Conservation (phyloP, 2,888 invertebrate genomes). For the Temnothorax ravouxi region DNA sequence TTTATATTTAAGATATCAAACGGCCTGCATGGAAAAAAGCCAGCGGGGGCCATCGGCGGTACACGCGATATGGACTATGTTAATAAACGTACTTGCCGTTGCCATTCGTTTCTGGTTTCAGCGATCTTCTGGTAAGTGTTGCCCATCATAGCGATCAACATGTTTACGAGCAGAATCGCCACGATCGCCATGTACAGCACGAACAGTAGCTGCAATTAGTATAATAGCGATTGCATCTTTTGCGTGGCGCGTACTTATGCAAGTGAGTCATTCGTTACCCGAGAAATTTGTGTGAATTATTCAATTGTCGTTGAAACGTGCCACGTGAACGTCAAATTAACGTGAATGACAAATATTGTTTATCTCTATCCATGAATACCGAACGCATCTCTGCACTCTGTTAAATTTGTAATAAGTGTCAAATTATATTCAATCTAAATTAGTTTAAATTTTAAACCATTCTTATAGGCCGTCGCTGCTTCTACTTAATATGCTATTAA, state of each 20-base stretch:
- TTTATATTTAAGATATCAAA: background rate
- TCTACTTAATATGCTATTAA: too few species aligned
- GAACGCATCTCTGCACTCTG: background rate
- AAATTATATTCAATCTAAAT: too few species aligned
- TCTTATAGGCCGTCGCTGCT: too few species aligned
- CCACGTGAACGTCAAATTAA: background rate
- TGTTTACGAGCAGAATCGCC: conserved; percentile 97
- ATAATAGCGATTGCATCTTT: conserved; percentile 22
- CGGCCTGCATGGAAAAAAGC: background rate
- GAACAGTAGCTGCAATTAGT: conserved; percentile 91
- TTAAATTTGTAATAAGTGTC: too few species aligned
- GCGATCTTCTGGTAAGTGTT: conserved; percentile 99
- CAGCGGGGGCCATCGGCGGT: background rate
- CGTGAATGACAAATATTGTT: background rate
- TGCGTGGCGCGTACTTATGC: background rate
- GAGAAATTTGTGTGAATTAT: background rate
- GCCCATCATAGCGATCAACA: conserved; percentile 99
- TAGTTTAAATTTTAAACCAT: too few species aligned
- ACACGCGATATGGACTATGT: background rate
- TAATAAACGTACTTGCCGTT: conserved; percentile 90
- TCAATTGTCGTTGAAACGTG: background rate
- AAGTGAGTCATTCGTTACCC: background rate
- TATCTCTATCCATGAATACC: background rate
- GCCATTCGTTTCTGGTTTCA: conserved; percentile 99
- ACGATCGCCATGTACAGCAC: conserved; percentile 99